These are phyloP conservation scores for Anoplophora glabripennis DNA, from an alignment of 1,140 invertebrate genomes.

Conservation along the genomic window DNA sequence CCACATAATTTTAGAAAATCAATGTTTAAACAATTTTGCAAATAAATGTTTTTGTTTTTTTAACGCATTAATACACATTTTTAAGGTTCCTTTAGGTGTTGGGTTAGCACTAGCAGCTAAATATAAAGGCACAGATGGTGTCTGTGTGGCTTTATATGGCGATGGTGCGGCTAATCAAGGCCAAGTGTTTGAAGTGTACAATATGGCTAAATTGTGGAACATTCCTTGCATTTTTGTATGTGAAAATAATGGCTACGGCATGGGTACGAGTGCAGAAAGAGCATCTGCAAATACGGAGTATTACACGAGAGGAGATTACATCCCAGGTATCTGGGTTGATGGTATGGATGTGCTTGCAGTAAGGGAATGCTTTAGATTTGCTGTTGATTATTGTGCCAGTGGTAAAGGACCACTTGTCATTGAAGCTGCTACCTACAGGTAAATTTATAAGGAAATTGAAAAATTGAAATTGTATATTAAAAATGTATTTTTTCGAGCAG, in stretches of 20 bases:
- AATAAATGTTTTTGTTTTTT: neutral
- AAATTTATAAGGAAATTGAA: constrained; percentile 15
- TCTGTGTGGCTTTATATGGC: constrained; percentile 89
- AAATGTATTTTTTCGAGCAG: neutral
- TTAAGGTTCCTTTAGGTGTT: constrained; percentile 85
- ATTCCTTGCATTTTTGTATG: constrained; percentile 94
- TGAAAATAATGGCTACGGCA: constrained; percentile 96
- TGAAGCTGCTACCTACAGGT: constrained; percentile 73
- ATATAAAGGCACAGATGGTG: constrained; percentile 78
- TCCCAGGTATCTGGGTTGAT: constrained; percentile 93
- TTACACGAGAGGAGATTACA: constrained; percentile 95
- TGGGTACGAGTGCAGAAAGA: constrained; percentile 92
- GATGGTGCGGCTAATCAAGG: constrained; percentile 98
- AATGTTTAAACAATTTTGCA: too few species aligned
- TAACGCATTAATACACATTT: neutral
- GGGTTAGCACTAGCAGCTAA: constrained; percentile 92
- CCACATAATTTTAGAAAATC: too few species aligned
- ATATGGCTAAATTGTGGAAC: constrained; percentile 87
- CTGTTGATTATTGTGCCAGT: constrained; percentile 73
- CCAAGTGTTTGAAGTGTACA: constrained; percentile 79
- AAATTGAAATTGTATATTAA: neutral
- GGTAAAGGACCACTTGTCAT: constrained; percentile 85
- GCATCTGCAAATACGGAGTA: constrained; percentile 78
- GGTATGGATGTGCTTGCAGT: constrained; percentile 97
- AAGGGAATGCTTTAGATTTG: constrained; percentile 81